Conservation (phyloP, 2,113 vertebrate species). For the Grallaria varia region DNA sequence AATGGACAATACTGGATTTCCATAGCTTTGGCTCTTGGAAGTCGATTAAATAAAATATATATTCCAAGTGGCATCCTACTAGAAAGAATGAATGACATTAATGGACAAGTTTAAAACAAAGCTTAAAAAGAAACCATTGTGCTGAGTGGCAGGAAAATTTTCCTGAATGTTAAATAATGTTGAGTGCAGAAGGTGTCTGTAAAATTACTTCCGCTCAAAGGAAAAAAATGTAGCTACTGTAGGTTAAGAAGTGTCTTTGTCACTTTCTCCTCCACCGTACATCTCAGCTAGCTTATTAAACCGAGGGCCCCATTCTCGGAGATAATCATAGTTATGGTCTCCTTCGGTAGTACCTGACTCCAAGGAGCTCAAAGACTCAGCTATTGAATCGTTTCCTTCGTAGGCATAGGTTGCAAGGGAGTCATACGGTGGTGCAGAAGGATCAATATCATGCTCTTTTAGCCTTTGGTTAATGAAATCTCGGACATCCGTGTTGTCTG, state of each 20-base stretch:
- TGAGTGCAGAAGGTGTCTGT: slow-evolving; percentile 64
- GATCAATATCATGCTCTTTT: slow-evolving; percentile 91
- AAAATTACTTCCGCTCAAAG: slow-evolving; percentile 54
- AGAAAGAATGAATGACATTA: slow-evolving; percentile 75
- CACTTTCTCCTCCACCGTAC: slow-evolving; percentile 92
- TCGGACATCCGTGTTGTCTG: slow-evolving; percentile 91
- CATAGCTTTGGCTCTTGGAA: slow-evolving; percentile 81
- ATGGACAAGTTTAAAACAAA: slow-evolving; percentile 64
- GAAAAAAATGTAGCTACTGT: slow-evolving; percentile 24
- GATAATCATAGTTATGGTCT: slow-evolving; percentile 97
- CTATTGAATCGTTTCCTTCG: slow-evolving; percentile 91
- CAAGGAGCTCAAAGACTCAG: slow-evolving; percentile 93
- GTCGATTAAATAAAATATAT: slow-evolving; percentile 77
- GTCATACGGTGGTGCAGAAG: slow-evolving; percentile 93
- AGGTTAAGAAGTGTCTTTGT: slow-evolving; percentile 85
- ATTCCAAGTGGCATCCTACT: slow-evolving; percentile 75
- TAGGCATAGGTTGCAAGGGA: slow-evolving; percentile 96
- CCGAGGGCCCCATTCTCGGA: slow-evolving; percentile 93
- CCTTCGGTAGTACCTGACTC: slow-evolving; percentile 90
- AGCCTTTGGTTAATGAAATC: slow-evolving; percentile 95
- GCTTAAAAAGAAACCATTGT: slow-evolving; percentile 65
- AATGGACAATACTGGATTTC: slow-evolving; percentile 77
- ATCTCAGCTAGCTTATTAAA: slow-evolving; percentile 97
- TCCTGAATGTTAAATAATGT: slow-evolving; percentile 73
- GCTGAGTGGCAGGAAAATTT: slow-evolving; percentile 75